These are phyloP conservation scores for Cheiracanthium punctorium DNA, from an alignment of 2,888 invertebrate species.

Conservation along the genomic window DNA sequence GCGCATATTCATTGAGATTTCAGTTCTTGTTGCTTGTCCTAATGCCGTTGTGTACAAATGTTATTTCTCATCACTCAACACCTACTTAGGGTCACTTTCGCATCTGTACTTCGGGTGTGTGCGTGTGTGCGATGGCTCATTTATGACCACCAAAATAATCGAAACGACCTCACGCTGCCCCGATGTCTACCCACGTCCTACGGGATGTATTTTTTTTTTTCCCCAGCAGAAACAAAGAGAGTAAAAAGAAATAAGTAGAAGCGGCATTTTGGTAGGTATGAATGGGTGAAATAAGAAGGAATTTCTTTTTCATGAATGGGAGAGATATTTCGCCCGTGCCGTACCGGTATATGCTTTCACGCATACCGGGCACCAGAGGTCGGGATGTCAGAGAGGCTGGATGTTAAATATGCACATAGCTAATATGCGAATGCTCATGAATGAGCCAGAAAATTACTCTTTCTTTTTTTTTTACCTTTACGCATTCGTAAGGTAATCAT, in stretches of 20 bases:
- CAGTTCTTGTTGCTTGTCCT: no score
- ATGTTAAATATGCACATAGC: neutral
- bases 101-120: neutral
- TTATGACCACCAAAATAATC: slow-evolving; percentile 3
- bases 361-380: neutral
- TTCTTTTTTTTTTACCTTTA: neutral
- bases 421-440: neutral
- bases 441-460: neutral
- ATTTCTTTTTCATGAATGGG: no score
- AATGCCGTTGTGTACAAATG: no score
- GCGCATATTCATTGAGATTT: no score
- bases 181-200: neutral
- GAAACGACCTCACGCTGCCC: neutral
- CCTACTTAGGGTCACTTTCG: neutral
- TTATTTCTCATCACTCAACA: neutral
- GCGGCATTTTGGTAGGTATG: neutral
- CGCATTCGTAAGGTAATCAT: neutral
- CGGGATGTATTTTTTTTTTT: neutral
- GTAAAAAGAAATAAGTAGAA: no score
- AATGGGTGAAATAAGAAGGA: neutral
- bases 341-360: no score
- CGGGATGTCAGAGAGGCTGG: neutral
- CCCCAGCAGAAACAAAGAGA: neutral
- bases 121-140: neutral
- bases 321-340: no score